Percentiles rank a stretch among this genome's conserved stretches.
Evolutionary conservation across 2,888 invertebrate genomes (phyloP).

Genomic region (Laspeyria flexula): DNA sequence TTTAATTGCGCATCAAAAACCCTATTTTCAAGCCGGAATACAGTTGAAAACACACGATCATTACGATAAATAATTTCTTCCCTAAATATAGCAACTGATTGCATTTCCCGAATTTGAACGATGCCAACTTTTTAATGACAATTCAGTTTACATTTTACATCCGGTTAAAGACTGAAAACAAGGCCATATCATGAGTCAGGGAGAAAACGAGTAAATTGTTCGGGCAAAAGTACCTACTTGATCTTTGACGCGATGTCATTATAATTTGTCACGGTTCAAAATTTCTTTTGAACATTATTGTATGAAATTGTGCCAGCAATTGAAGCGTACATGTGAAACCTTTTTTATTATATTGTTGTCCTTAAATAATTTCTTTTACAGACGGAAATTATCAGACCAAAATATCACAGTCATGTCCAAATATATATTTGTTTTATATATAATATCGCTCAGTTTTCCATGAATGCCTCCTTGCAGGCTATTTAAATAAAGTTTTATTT

Average conservation of each 20-base stretch:
- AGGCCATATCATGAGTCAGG: slow-evolving; percentile 10
- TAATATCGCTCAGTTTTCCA: too few species aligned
- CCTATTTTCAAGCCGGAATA: background rate
- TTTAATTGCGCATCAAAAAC: background rate
- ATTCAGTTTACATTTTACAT: slow-evolving; percentile 16
- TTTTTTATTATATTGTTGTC: background rate
- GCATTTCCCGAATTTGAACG: slow-evolving; percentile 10
- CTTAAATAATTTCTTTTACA: too few species aligned
- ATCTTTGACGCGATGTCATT: slow-evolving; percentile 10
- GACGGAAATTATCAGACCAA: too few species aligned
- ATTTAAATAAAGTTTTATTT: too few species aligned
- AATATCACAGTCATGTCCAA: too few species aligned
- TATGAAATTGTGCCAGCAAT: slow-evolving; percentile 2
- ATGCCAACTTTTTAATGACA: slow-evolving; percentile 15
- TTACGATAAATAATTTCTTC: background rate
- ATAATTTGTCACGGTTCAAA: slow-evolving; percentile 18
- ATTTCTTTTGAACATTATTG: slow-evolving; percentile 14
- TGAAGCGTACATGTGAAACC: background rate
- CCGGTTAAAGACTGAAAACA: slow-evolving; percentile 11
- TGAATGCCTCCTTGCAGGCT: too few species aligned
- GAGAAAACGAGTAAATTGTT: slow-evolving; percentile 21
- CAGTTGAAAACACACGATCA: background rate
- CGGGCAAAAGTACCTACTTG: slow-evolving; percentile 11
- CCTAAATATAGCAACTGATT: slow-evolving; percentile 2
- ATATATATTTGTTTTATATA: too few species aligned